Evolutionary conservation across 2,888 invertebrate species (phyloP).

Genomic region (Drosophila nigricruria): DNA sequence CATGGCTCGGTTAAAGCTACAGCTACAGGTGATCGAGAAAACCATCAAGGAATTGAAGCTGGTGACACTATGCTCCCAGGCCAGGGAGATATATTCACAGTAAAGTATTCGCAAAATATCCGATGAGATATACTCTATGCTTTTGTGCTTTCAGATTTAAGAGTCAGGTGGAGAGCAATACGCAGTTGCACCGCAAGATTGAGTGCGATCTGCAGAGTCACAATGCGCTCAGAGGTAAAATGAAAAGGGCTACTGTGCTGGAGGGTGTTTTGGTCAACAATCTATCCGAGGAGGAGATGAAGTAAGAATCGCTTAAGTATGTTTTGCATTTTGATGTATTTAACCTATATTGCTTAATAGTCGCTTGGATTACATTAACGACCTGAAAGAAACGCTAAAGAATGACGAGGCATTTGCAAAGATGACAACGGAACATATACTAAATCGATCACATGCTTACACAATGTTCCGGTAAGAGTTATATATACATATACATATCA

Average conservation of each 20-base stretch:
- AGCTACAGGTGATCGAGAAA: constrained; percentile 76
- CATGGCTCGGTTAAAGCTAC: constrained; percentile 77
- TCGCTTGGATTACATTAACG: constrained; percentile 70
- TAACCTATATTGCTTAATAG: constrained; percentile 41
- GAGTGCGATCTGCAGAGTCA: constrained; percentile 64
- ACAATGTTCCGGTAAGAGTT: constrained; percentile 72
- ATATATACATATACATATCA: neutral
- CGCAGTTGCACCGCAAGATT: constrained; percentile 70
- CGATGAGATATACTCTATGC: neutral
- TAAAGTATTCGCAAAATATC: constrained; percentile 33
- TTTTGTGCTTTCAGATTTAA: constrained; percentile 65
- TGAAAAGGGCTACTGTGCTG: constrained; percentile 68
- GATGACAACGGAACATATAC: constrained; percentile 57
- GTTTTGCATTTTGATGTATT: neutral
- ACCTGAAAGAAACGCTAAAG: constrained; percentile 61
- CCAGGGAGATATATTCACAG: constrained; percentile 82
- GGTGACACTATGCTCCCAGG: constrained; percentile 80
- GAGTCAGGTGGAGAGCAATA: constrained; percentile 78
- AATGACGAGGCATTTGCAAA: constrained; percentile 57
- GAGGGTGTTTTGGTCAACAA: constrained; percentile 77
- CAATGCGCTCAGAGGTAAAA: constrained; percentile 66
- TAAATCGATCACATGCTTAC: constrained; percentile 71
- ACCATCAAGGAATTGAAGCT: constrained; percentile 82
- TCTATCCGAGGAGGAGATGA: constrained; percentile 78
- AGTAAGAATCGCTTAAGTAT: constrained; percentile 53